Conservation (phyloP, 2,113 vertebrate genomes). For the Hepsetus odoe region DNA sequence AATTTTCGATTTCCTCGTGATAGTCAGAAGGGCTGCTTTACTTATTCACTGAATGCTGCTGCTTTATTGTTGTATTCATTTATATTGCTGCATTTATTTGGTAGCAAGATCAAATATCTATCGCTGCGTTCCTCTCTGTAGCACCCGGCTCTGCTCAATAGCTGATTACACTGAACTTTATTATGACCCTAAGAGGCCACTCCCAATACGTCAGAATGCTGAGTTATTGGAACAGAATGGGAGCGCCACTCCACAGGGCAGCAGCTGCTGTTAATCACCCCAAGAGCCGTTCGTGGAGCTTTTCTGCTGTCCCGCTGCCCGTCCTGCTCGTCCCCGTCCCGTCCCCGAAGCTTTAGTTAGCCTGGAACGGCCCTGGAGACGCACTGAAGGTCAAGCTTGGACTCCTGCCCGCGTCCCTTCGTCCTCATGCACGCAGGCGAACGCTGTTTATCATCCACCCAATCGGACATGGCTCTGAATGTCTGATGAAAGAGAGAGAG, state of each 20-base stretch:
- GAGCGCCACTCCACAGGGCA: background rate
- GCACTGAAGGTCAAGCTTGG: slow-evolving; percentile 23
- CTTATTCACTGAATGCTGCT: no score
- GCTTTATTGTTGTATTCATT: no score
- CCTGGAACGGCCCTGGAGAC: background rate
- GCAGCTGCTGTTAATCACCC: background rate
- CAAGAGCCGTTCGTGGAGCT: background rate
- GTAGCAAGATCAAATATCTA: no score
- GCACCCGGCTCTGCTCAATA: no score
- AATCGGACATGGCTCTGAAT: slow-evolving; percentile 45
- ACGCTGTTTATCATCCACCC: slow-evolving; percentile 36
- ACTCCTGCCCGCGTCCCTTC: background rate
- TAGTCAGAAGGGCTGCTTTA: no score
- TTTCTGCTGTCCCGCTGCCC: background rate
- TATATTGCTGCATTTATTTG: no score
- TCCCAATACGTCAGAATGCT: background rate
- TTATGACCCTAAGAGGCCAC: no score
- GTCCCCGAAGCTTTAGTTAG: slow-evolving; percentile 8
- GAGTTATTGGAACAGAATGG: background rate
- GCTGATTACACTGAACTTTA: no score
- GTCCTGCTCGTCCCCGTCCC: background rate
- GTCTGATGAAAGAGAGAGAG: slow-evolving; percentile 44
- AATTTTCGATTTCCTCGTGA: no score
- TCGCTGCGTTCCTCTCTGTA: no score
- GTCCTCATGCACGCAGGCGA: slow-evolving; percentile 30